Percentiles rank a stretch among this genome's conserved stretches.
Evolutionary conservation across 2,797 vertebrate genomes (phyloP).

Genomic region (Manis pentadactyla): DNA sequence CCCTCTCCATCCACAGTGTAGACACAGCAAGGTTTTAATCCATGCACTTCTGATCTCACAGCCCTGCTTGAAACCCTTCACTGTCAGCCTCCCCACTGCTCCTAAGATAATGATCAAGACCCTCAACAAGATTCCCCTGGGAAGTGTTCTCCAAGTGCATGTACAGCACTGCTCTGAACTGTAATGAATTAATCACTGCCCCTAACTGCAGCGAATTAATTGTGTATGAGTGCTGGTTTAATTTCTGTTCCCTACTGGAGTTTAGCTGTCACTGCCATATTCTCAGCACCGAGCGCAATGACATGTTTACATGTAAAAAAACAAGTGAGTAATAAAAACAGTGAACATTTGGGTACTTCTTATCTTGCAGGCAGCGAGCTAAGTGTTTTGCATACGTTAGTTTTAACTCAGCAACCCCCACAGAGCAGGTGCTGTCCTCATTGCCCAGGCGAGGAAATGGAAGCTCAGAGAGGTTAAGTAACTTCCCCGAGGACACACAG

Average conservation of each 20-base stretch:
- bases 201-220: slow-evolving; percentile 15
- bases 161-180: rapidly evolving
- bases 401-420: background rate
- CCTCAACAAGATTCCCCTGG: background rate
- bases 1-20: background rate
- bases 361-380: background rate
- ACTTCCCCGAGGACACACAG: background rate
- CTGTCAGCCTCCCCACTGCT: background rate
- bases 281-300: background rate
- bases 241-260: background rate
- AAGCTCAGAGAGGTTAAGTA: background rate
- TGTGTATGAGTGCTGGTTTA: background rate
- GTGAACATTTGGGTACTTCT: background rate
- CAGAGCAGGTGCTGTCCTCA: background rate
- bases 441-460: background rate
- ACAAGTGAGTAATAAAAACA: background rate
- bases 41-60: rapidly evolving
- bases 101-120: background rate
- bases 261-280: background rate
- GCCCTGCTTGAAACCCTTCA: background rate
- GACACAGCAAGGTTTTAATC: background rate
- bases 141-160: background rate
- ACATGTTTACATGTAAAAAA: slow-evolving; percentile 11
- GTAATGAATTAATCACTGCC: slow-evolving; percentile 43
- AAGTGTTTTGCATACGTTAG: background rate